Evolutionary conservation across 2,888 invertebrate genomes (phyloP).

Genomic region (Megamerina dolium): DNA sequence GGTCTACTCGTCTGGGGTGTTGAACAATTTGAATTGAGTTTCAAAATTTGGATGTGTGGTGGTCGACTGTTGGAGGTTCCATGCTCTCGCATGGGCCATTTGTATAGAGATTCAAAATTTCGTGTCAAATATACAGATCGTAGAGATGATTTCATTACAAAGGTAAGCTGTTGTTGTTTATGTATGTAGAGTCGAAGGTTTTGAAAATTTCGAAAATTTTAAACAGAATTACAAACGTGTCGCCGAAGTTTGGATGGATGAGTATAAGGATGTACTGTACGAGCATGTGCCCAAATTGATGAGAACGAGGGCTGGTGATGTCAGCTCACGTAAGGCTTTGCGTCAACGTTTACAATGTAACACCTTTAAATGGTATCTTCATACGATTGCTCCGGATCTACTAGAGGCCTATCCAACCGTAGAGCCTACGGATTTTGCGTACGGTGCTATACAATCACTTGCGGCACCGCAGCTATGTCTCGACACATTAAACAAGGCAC

Average conservation of each 20-base stretch:
- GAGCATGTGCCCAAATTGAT: slow-evolving; percentile 67
- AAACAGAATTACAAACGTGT: slow-evolving; percentile 81
- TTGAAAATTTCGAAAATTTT: neutral
- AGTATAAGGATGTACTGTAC: slow-evolving; percentile 84
- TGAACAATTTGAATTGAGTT: slow-evolving; percentile 94
- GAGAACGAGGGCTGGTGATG: slow-evolving; percentile 69
- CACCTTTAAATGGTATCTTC: slow-evolving; percentile 91
- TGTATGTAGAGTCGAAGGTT: too few species aligned
- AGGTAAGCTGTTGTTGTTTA: slow-evolving; percentile 25
- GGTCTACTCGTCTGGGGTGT: slow-evolving; percentile 95
- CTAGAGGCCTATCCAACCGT: slow-evolving; percentile 81
- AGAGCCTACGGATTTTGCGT: slow-evolving; percentile 75
- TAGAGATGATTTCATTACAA: slow-evolving; percentile 72
- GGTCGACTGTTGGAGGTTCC: slow-evolving; percentile 87
- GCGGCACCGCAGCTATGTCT: slow-evolving; percentile 62
- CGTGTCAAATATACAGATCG: slow-evolving; percentile 87
- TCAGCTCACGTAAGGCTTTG: slow-evolving; percentile 68
- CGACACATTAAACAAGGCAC: slow-evolving; percentile 55
- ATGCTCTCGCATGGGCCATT: slow-evolving; percentile 87
- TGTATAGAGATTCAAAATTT: slow-evolving; percentile 77
- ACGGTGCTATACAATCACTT: slow-evolving; percentile 66
- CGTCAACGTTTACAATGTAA: slow-evolving; percentile 73
- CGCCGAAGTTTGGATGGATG: slow-evolving; percentile 98
- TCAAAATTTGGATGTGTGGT: slow-evolving; percentile 97
- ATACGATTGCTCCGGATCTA: slow-evolving; percentile 82